Percentiles rank a stretch among this genome's conserved stretches.
These are phyloP conservation scores for Channallabes apus DNA, from an alignment of 2,797 vertebrate genomes.

Conservation along the genomic window DNA sequence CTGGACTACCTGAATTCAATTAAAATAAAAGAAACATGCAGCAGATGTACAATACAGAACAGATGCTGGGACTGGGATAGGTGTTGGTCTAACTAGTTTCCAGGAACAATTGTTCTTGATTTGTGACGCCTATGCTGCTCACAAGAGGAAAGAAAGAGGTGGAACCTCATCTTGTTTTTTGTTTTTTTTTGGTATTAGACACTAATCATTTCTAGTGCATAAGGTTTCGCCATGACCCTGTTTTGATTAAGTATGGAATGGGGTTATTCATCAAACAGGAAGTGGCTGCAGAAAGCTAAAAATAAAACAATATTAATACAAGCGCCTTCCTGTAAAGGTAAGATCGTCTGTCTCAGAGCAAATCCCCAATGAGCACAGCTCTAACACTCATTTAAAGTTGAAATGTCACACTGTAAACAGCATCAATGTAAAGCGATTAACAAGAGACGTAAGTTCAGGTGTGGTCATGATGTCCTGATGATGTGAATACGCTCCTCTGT, in stretches of 20 bases:
- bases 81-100: background rate
- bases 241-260: background rate
- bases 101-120: background rate
- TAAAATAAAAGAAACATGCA: background rate
- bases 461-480: conserved; percentile 3
- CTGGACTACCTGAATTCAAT: background rate
- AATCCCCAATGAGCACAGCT: background rate
- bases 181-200: no score
- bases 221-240: background rate
- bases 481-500: background rate
- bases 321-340: conserved; percentile 14
- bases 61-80: background rate
- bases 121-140: background rate
- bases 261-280: conserved; percentile 74
- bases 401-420: conserved; percentile 22
- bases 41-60: background rate
- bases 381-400: background rate
- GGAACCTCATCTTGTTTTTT: background rate
- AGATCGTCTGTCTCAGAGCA: background rate
- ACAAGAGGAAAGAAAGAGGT: background rate
- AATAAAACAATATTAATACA: conserved; percentile 56
- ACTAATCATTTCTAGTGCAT: background rate
- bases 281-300: conserved; percentile 73
- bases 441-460: conserved; percentile 49
- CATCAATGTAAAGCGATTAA: conserved; percentile 22